A percentile compares a stretch with the other conserved stretches of the same genome.
phyloP scores from a whole-genome alignment of 2,888 invertebrate species.

The Agapostemon virescens region DNA sequence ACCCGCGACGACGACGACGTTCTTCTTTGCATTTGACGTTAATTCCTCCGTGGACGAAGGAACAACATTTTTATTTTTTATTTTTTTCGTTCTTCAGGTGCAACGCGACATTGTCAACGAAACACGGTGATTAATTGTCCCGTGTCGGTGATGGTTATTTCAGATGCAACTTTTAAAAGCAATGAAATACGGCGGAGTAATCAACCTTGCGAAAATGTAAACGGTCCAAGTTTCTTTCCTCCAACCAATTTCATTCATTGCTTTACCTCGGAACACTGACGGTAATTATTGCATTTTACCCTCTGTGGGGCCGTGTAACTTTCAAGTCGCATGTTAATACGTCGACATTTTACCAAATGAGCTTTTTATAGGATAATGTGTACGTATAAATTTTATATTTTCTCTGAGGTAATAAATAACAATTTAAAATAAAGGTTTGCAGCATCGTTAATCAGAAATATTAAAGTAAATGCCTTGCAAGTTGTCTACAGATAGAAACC shows the following conservation, averaged over 20 bases:
- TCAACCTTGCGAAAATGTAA: conserved; percentile 14
- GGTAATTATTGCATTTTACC: too few species aligned
- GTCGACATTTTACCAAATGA: too few species aligned
- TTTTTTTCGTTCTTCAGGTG: not conserved
- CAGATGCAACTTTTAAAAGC: conserved; percentile 33
- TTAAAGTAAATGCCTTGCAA: too few species aligned
- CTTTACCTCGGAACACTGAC: too few species aligned
- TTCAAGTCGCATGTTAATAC: too few species aligned
- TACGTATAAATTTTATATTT: too few species aligned
- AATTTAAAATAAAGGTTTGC: too few species aligned
- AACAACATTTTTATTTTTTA: conserved; percentile 14
- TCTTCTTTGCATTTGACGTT: not conserved
- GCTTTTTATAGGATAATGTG: too few species aligned
- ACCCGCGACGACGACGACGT: not conserved
- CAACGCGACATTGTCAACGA: not conserved
- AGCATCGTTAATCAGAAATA: too few species aligned
- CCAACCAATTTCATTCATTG: not conserved
- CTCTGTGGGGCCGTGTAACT: too few species aligned
- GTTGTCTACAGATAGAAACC: too few species aligned
- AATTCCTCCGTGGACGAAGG: not conserved
- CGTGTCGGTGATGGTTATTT: conserved; percentile 26
- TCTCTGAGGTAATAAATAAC: too few species aligned
- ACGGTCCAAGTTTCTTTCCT: not conserved
- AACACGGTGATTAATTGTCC: conserved; percentile 33
- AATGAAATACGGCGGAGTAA: conserved; percentile 10